Percentiles rank a stretch among this genome's conserved stretches.
Conservation (phyloP, 2,113 vertebrate genomes). For the Dasypus novemcinctus region DNA sequence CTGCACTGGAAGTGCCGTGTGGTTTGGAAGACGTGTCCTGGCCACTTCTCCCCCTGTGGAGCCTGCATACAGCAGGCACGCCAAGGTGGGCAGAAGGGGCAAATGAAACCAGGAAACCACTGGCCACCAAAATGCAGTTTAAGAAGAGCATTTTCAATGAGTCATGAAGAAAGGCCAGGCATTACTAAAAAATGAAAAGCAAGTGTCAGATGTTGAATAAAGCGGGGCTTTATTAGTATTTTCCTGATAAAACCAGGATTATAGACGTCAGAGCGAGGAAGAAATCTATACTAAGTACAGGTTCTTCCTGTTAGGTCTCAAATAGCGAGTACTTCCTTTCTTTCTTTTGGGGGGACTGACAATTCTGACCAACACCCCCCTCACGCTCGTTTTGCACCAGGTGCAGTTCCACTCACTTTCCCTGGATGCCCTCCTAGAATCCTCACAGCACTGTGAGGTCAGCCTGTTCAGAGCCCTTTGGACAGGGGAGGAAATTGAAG, state of each 20-base stretch:
- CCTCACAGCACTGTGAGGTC: not conserved
- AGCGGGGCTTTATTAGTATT: not conserved
- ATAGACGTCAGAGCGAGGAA: not conserved
- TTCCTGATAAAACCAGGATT: not conserved
- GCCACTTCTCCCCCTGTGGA: too few species aligned
- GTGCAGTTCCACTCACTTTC: fast-evolving
- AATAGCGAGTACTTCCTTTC: not conserved
- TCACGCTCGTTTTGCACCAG: fast-evolving
- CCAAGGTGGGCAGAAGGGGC: not conserved
- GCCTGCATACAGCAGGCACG: not conserved
- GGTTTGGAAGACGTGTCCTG: not conserved
- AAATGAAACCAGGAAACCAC: not conserved
- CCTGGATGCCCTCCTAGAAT: not conserved
- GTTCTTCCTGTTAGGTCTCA: not conserved
- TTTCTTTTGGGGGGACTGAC: fast-evolving
- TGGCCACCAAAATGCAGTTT: not conserved
- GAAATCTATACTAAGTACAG: not conserved
- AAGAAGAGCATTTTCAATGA: not conserved
- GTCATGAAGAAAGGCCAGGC: not conserved
- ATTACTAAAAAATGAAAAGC: not conserved
- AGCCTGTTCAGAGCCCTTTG: not conserved
- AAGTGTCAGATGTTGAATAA: not conserved
- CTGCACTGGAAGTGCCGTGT: not conserved
- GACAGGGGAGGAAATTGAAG: not conserved
- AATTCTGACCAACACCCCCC: not conserved